These are phyloP conservation scores for Lordiphosa stackelbergi DNA, from an alignment of 1,140 invertebrate genomes.

Conservation along the genomic window DNA sequence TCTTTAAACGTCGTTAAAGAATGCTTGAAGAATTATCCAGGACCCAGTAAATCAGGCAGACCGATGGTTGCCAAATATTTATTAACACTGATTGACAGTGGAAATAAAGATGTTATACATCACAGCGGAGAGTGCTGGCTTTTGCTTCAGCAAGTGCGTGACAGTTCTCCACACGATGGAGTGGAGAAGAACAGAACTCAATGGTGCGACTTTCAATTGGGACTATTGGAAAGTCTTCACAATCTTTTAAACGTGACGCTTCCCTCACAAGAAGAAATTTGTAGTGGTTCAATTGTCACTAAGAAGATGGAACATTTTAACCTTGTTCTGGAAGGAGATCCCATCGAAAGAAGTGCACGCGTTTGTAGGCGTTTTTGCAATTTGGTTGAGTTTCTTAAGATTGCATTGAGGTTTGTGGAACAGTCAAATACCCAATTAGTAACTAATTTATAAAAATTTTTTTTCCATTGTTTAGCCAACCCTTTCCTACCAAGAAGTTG, in stretches of 20 bases:
- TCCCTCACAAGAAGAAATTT: slow-evolving; percentile 1
- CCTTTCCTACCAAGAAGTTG: slow-evolving; percentile 22
- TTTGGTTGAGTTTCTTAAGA: slow-evolving; percentile 23
- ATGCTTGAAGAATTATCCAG: slow-evolving; percentile 31
- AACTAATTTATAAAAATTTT: not conserved
- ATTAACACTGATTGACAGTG: slow-evolving; percentile 16
- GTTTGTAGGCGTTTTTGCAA: slow-evolving; percentile 28
- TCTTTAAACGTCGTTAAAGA: slow-evolving; percentile 18
- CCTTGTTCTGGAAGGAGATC: slow-evolving; percentile 20
- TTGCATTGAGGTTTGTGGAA: slow-evolving; percentile 19
- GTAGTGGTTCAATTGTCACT: not conserved
- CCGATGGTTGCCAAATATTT: slow-evolving; percentile 10
- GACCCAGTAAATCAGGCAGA: slow-evolving; percentile 28
- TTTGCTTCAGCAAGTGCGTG: slow-evolving; percentile 27
- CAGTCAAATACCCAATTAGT: not conserved
- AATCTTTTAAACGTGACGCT: slow-evolving; percentile 12
- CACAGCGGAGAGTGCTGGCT: slow-evolving; percentile 31
- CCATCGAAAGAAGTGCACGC: slow-evolving; percentile 21
- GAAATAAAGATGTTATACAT: slow-evolving; percentile 29
- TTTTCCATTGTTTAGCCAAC: slow-evolving; percentile 15
- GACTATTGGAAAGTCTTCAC: slow-evolving; percentile 20
- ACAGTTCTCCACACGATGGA: slow-evolving; percentile 1
- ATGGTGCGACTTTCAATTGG: slow-evolving; percentile 26
- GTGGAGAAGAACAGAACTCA: slow-evolving; percentile 11
- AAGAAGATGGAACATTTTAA: slow-evolving; percentile 14